Base-by-base conservation (phyloP, 2,888 invertebrate genomes). In the Isotomurus palustris region DNA sequence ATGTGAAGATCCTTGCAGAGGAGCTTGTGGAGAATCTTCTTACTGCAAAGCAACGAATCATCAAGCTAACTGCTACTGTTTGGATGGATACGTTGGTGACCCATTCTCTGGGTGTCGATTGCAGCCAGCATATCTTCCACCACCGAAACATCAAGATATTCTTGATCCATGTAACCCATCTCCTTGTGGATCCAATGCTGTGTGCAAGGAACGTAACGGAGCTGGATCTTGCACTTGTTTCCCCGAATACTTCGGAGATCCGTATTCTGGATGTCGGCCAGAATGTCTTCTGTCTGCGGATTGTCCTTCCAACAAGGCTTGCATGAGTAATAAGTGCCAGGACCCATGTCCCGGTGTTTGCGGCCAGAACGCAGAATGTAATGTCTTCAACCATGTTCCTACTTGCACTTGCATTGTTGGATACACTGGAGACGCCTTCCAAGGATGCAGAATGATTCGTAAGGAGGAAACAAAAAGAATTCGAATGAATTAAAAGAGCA, bases 241-340 rank as follows among this genome's bases (percentile, higher is more conserved):
- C 41, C 70, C 71, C 69, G 83, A 84, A 75, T 89, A 87, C 75
- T 82, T 85, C 70, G 91, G 91, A 38, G 82, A 85, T 58, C 75
- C 76, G n/a, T 88, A 90, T 56, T 68, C 71, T 27, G 68, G 68
- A 17, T 91, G 83, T 72, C 82, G 88, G 66, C 91, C 91, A 1
- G 91, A 91, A 78, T 91, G 91, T 74, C 85, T 90, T 32, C 79
- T 89, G 2, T 91, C 87, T 74, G 85, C 89, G 0, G 91, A 91
- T 73, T 92, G 91, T 75, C 81, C 87, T 29, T 84, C 86, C 2
- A 86, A 88, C 72, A 86, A 85, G 74, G 85, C 90, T 41, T 92
- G 92, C 72, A 81, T 86, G 41, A 82, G 86, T 71, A 88, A 87
- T 73, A 90, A 89, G 75, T 92, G 92, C 73, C 79, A 81, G 50